Base-by-base conservation (phyloP, 2,888 invertebrate species). In the Myathropa florea region DNA sequence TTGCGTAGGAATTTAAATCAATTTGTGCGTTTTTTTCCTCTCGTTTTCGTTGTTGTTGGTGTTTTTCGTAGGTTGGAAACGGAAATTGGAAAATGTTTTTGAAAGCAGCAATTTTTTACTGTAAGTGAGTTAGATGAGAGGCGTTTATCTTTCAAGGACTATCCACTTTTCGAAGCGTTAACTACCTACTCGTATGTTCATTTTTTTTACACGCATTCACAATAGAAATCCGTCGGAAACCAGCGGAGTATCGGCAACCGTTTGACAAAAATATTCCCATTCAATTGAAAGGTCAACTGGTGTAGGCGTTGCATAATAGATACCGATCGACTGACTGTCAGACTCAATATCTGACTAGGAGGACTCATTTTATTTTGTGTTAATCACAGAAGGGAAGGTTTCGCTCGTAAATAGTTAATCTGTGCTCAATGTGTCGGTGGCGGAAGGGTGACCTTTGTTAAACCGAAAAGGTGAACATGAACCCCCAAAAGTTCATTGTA, bases 1-100 rank as follows among this genome's bases (percentile, higher is more conserved):
- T 82, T 64, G 81, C 57, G 39, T 55, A 70, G 57, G 70, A 68
- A 64, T 59, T 65, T 76, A 70, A 80, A 84, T 84, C 83, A 84
- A 84, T 84, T 79, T 83, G 72, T 72, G 63, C 36, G 53, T 4
- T 53, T 73, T 65, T 64, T 64, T 64, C 23, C 59, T 60, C 46
- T 46, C 46, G 46, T 18, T 18, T 46, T 18, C 46, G 10, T 36
- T 3, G 23, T 46, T 68, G 39, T 53, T 68, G 36, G 24, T 7
- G 10, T 30, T 82, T 72, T 59, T 57, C n/a, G 67, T 36, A 30
- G 68, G 75, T 70, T 53, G 63, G 18, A 60, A 75, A 79, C 33
- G 53, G 60, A 70, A 46, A 64, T 83, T 75, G 59, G 53, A 75
- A 75, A 79, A 59, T 65, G 60, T 70, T 84, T 70, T 68, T 46